phyloP scores from a whole-genome alignment of 2,797 vertebrate genomes.

The Simalia tracyae region DNA sequence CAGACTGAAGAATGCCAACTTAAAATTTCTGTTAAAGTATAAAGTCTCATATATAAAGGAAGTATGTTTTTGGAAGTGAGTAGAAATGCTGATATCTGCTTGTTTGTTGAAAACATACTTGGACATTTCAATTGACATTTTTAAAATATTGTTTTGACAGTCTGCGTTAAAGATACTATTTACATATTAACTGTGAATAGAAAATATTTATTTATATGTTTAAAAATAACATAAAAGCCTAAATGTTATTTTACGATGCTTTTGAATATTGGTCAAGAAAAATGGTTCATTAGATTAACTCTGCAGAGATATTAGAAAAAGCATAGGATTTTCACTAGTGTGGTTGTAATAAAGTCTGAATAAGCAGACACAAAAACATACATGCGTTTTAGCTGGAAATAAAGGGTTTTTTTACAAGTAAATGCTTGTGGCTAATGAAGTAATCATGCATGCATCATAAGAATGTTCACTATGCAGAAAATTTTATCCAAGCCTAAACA shows the following conservation, averaged over 20 bases:
- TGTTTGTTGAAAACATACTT: slow-evolving; percentile 9
- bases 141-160: not conserved
- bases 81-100: not conserved
- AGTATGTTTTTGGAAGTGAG: not conserved
- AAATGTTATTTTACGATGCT: not conserved
- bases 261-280: not conserved
- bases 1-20: not conserved
- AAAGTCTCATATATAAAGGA: not conserved
- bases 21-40: not conserved
- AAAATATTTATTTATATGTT: not conserved
- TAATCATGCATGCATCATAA: slow-evolving; percentile 15
- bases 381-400: not conserved
- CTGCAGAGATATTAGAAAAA: not conserved
- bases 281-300: not conserved
- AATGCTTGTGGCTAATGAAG: slow-evolving; percentile 23
- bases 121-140: not conserved
- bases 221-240: not conserved
- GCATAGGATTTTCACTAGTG: not conserved
- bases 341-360: not conserved
- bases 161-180: not conserved
- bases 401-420: slow-evolving; percentile 13
- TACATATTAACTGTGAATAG: not conserved
- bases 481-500: slow-evolving; percentile 14
- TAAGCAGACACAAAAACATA: not conserved
- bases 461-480: slow-evolving; percentile 22